Evolutionary conservation across 2,888 invertebrate species (phyloP), one percentile per base, ranked within the genome.

Genomic region (Amiota minor): DNA sequence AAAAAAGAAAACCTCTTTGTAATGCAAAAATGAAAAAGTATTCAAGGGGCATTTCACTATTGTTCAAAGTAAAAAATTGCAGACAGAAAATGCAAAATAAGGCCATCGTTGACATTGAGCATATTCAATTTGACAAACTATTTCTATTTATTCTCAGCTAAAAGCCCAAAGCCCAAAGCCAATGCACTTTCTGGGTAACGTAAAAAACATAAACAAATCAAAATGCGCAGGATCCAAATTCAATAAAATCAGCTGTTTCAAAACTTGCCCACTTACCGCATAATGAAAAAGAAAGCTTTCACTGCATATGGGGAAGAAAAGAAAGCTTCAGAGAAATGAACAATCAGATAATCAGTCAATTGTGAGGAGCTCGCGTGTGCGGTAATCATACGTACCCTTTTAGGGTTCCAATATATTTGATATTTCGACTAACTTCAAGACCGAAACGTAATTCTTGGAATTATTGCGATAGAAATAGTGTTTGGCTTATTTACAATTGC

Each of bases 331-430:
- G 53, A 12, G 53, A 83, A 83, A 72, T 74, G 80, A 86, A 68
- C 80, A 79, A 72, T 86, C 85, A 84, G 87, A 68, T 79, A 79
- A 72, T 86, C 85, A 84, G 87, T 84, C 82, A 78, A 80, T 80
- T 72, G 78, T 79, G 68, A 61, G 49, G 49, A 68, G 67, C 67
- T 47, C 14, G 12, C 16, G 50, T 23, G 62, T 68, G 65, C 65
- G 49, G 65, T 65, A 35, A n/a, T 35, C 10, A 9, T 20, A 20
- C 20, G 14, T 10, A 59, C n/a, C 53, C 16, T 35, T 35, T 6
- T 35, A 35, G 35, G 35, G 35, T 35, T 35, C 35, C 35, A 35
- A 35, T 8, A 6, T 35, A 35, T 35, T 6, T 35, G 35, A 6
- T 35, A 35, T 35, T 6, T 35, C 6, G 35, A 35, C 6, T 35